Conservation (phyloP, 2,113 vertebrate genomes). For the Xiphophorus hellerii region DNA sequence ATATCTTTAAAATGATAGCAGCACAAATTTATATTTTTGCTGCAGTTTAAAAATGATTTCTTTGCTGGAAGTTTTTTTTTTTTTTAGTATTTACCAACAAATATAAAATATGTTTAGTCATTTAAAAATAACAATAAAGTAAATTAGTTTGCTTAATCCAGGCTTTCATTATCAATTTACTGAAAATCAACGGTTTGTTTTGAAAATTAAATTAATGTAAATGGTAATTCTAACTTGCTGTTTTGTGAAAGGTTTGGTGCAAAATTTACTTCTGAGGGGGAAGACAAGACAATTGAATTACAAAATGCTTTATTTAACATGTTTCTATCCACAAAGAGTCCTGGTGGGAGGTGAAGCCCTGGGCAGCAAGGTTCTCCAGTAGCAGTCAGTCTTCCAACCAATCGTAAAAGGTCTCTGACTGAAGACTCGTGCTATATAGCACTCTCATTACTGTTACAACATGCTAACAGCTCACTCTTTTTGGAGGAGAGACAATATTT, state of each 20-base stretch:
- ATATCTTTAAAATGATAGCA: too few relatives aligned
- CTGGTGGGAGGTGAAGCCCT: too few relatives aligned
- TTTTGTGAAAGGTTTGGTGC: not conserved
- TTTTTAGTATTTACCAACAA: slow-evolving; percentile 34
- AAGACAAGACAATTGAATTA: not conserved
- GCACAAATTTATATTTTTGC: too few relatives aligned
- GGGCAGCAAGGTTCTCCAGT: too few relatives aligned
- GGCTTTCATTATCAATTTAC: not conserved
- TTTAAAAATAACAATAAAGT: not conserved
- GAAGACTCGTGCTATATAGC: too few relatives aligned
- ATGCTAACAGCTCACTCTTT: too few relatives aligned
- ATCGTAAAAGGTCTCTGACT: too few relatives aligned
- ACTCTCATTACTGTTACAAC: too few relatives aligned
- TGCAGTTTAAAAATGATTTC: not conserved
- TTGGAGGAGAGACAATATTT: too few relatives aligned
- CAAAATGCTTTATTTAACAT: not conserved
- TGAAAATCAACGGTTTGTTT: not conserved
- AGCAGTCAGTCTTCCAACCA: too few relatives aligned
- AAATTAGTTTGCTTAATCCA: not conserved
- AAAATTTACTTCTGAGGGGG: not conserved
- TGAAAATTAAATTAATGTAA: not conserved
- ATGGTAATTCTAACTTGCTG: not conserved
- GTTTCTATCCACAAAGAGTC: too few relatives aligned
- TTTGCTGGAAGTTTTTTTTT: not conserved
- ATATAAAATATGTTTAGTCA: not conserved